Evolutionary conservation across 1,140 invertebrate genomes (phyloP), one percentile per base, ranked within the genome.

Genomic region (Lycorma delicatula): DNA sequence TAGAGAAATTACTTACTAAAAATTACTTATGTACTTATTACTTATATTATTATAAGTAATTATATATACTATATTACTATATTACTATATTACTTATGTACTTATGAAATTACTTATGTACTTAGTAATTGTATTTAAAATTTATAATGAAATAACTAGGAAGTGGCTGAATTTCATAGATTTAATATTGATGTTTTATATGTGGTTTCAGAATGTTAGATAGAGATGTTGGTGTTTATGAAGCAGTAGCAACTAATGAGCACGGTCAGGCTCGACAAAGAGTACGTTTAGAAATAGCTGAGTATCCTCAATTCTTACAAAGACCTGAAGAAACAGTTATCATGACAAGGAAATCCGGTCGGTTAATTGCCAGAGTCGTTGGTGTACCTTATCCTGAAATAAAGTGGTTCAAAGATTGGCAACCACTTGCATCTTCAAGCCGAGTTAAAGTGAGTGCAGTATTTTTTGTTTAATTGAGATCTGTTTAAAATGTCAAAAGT

Each of bases 341-440:
- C 7, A 83, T 90, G 76, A 68, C 84, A 2, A 74, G 90, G 41
- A 82, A 83, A 54, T 81, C 78, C 47, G 87, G 84, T 3, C 78
- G 82, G 47, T 75, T 98, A 27, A 86, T 89, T 67, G 95, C 93
- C 38, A 79, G 87, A 49, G 83, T 98, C 38, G 85, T 84, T 25
- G 96, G 94, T 11, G 83, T 91, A 54, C 96, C 96, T 0, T 85
- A 86, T 65, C 95, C 96, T 0, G 90, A 93, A 61, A 82, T 99
- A n/a, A 94, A 91, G 69, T 97, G 92, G 91, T 96, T 89, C 74
- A 97, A 96, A 74, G 93, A 97, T 70, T 97, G 93, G 92, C 86
- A 91, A 67, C 92, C 90, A 1, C 68, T 97, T 5, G 83, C 87
- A 1, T 72, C 87, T 1, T 88, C 89, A 0, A 78, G 80, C 5